A percentile compares a stretch with the other conserved stretches of the same genome.
Evolutionary conservation across 2,888 invertebrate genomes (phyloP).

Genomic region (Hyppa rectilinea): DNA sequence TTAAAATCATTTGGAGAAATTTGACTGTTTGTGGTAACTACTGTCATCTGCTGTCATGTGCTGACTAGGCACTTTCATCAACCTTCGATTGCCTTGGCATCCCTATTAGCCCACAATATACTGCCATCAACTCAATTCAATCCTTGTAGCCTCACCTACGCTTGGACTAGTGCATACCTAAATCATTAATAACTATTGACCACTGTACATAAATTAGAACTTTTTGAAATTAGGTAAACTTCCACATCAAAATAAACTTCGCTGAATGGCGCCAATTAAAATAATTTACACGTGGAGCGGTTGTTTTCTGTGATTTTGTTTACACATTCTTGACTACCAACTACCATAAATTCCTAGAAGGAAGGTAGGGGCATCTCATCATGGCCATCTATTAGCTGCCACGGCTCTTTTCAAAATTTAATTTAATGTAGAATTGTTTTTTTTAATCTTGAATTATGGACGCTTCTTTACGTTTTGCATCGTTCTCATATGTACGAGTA

Average conservation of each 20-base stretch:
- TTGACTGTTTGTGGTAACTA: no score
- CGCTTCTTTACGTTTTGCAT: no score
- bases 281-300: conserved; percentile 10
- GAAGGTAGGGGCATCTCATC: not conserved
- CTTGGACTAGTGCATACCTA: not conserved
- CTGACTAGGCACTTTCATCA: no score
- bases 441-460: no score
- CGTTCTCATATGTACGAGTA: no score
- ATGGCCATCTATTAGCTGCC: no score
- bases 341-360: no score
- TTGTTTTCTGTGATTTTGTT: conserved; percentile 32
- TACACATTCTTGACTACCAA: conserved; percentile 1
- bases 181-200: not conserved
- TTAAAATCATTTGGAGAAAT: no score
- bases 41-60: no score
- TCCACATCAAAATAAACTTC: conserved; percentile 25
- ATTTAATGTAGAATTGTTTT: no score
- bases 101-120: not conserved
- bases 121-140: not conserved
- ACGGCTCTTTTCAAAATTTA: no score
- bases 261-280: conserved; percentile 35
- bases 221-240: conserved; percentile 36
- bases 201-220: not conserved
- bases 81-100: not conserved
- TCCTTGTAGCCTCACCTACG: not conserved